Evolutionary conservation across 2,888 invertebrate species (phyloP), one percentile per base, ranked within the genome.

Genomic region (Tachystola acroxantha): DNA sequence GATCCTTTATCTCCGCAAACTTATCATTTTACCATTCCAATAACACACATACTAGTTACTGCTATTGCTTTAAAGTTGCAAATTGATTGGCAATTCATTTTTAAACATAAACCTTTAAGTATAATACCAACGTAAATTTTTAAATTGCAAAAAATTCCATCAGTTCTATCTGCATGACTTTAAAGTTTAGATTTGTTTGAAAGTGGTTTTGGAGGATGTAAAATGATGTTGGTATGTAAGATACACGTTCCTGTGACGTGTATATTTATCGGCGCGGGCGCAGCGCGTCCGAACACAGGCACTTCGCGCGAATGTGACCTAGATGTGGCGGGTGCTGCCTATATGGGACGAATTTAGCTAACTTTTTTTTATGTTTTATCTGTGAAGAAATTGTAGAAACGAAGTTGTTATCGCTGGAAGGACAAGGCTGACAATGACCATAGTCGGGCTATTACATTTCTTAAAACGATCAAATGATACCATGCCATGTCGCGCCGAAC

Each of bases 241-340:
- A 51, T 56, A 57, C 54, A 57, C 52, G 66, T 64, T 76, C 76
- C 75, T 64, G 73, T 74, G 75, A 78, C 76, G 73, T 76, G 64
- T 71, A 64, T 77, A 78, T 78, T 77, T 79, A 77, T 76, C 63
- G 72, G 69, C 69, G 77, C 67, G 53, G 61, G 74, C 71, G 74
- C 77, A 70, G 59, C 63, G 66, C 72, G 70, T 73, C 68, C 68
- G 64, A 68, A 78, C 76, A 73, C 63, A 64, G 70, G 66, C 64
- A 64, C 64, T 71, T 69, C 66, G 69, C 75, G 77, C 75, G 74
- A 79, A 71, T 82, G 80, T 82, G 81, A 80, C 81, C 81, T 56
- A 80, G 53, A 76, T 79, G 71, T 50, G 37, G 38, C 40, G 46
- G 37, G 58, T 64, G 52, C 70, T 44, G 67, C 5, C 40, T 52